These are phyloP conservation scores for Vidua chalybeata DNA, from an alignment of 2,113 vertebrate genomes.

Conservation along the genomic window DNA sequence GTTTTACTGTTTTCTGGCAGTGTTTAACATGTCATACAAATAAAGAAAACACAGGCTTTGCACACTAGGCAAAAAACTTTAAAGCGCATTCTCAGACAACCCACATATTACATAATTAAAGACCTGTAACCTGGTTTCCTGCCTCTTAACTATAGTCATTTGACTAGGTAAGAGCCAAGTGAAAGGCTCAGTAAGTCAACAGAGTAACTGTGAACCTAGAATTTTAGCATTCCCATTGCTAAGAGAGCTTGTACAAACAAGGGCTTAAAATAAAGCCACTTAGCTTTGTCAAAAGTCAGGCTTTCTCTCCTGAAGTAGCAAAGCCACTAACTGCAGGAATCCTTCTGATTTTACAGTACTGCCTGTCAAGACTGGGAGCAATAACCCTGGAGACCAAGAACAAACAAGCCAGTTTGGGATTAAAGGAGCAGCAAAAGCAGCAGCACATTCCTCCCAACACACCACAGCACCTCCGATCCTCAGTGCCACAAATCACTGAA, in stretches of 20 bases:
- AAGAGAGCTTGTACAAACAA: slow-evolving; percentile 59
- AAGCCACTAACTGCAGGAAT: slow-evolving; percentile 19
- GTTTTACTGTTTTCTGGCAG: neutral
- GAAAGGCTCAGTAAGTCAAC: slow-evolving; percentile 49
- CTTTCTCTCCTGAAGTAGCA: slow-evolving; percentile 21
- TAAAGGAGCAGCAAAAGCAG: neutral
- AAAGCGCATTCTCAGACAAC: slow-evolving; percentile 25
- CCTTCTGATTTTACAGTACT: slow-evolving; percentile 6
- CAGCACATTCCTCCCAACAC: neutral
- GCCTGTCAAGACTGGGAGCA: neutral
- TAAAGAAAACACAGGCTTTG: neutral
- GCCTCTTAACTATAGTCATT: slow-evolving; percentile 52
- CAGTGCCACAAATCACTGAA: neutral
- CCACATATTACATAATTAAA: slow-evolving; percentile 58
- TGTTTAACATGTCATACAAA: neutral
- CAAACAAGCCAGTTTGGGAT: neutral
- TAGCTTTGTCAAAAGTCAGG: slow-evolving; percentile 7
- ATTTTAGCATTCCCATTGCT: slow-evolving; percentile 58
- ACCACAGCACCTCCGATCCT: neutral
- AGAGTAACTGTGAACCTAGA: slow-evolving; percentile 50
- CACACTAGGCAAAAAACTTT: slow-evolving; percentile 20
- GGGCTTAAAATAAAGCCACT: slow-evolving; percentile 65
- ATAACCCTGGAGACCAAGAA: slow-evolving; percentile 16
- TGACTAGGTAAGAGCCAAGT: slow-evolving; percentile 52
- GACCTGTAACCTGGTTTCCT: slow-evolving; percentile 59